Evolutionary conservation across 64 coral and sea anemone species (phyloP), one percentile per base, ranked within the genome.

Genomic region (Platygyra sinensis): DNA sequence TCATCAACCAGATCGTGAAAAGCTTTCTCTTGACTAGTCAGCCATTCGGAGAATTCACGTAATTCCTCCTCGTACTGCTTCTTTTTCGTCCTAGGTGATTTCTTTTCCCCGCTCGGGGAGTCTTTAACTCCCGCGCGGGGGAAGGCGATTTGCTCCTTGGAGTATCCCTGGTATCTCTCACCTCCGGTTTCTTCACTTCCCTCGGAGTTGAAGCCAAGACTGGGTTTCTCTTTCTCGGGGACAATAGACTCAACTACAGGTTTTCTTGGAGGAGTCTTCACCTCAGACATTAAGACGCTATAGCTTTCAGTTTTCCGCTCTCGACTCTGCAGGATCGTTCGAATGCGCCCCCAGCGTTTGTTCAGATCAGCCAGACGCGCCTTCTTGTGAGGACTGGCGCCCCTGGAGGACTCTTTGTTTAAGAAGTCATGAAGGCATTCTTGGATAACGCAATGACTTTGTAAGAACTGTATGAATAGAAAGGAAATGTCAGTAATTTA

Each of bases 1-100:
- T 96, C 91, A 9, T 82, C 76, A 52, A 93, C 88, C n/a, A 96
- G 83, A n/a, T 94, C 92, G 30, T 96, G 95, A 65, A 96, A 96
- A 29, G 54, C 60, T 82, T 93, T 80, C 30, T 96, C 91, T 75
- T 96, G 95, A 12, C 82, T 71, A 3, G 95, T 88, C 59, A 96
- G 72, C 95, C 95, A 96, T 33, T 94, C 91, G 31, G 95, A 90
- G 18, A 96, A 94, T 72, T 96, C 95, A 46, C 80, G 60, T 12
- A 96, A 61, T 76, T 97, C 95, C 36, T 88, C 87, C 50, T 88
- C 92, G 60, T 97, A 97, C 18, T 97, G 95, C 55, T 86, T 87
- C 72, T 91, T 92, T 42, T 80, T 93, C 74, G 95, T 94, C 72
- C 80, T 93, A 0, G 95, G 95, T 0, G 95, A 97, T 81, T 94